These are phyloP conservation scores for Phoeniculus purpureus DNA, from an alignment of 2,797 vertebrate species.

Conservation along the genomic window DNA sequence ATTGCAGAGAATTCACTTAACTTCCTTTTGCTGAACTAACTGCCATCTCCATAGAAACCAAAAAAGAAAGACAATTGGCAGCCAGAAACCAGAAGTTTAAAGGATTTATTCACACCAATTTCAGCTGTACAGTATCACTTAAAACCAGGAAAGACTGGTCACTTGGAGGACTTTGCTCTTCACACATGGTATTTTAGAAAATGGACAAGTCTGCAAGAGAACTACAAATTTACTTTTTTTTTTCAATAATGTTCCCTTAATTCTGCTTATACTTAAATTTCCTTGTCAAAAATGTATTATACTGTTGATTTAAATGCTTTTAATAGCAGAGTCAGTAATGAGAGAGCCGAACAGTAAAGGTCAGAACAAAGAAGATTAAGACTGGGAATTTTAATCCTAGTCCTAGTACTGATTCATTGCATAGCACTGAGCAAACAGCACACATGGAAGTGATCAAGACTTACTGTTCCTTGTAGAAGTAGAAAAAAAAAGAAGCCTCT, in stretches of 20 bases:
- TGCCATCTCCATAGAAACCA: slow-evolving; percentile 72
- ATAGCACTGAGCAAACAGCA: background rate
- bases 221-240: background rate
- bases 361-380: background rate
- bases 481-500: background rate
- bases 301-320: slow-evolving; percentile 12
- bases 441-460: background rate
- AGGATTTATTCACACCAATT: slow-evolving; percentile 55
- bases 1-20: slow-evolving; percentile 48
- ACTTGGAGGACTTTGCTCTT: background rate
- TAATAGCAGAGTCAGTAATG: background rate
- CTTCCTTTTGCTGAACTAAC: slow-evolving; percentile 62
- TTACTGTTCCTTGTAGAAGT: background rate
- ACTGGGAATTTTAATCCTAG: background rate
- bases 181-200: background rate
- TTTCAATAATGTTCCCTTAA: background rate
- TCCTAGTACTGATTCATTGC: background rate
- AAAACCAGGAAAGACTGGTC: slow-evolving; percentile 6
- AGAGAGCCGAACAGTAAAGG: background rate
- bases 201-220: background rate
- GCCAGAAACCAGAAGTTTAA: slow-evolving; percentile 63
- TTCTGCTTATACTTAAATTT: background rate
- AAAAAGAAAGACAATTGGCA: slow-evolving; percentile 69
- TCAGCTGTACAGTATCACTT: slow-evolving; percentile 25
- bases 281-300: background rate